These are phyloP conservation scores for Mythimna vitellina DNA, from an alignment of 2,888 invertebrate genomes.

Conservation along the genomic window DNA sequence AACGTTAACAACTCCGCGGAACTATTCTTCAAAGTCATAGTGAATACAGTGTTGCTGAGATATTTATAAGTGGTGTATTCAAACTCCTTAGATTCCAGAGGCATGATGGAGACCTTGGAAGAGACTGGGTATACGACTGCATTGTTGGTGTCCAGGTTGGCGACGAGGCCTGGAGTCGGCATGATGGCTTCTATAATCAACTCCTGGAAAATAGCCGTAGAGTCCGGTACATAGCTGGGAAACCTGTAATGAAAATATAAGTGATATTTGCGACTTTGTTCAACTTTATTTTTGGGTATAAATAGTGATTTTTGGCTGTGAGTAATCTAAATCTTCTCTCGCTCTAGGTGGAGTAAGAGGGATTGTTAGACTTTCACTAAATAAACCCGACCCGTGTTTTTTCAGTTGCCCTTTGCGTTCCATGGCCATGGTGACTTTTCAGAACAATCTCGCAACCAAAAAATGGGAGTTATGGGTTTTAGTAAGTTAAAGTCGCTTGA, in stretches of 20 bases:
- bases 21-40: constrained; percentile 68
- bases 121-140: constrained; percentile 87
- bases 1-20: constrained; percentile 85
- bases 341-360: no score
- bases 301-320: no score
- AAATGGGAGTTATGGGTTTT: no score
- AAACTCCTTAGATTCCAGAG: constrained; percentile 81
- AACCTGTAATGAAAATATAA: constrained; percentile 79
- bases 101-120: constrained; percentile 85
- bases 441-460: no score
- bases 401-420: no score
- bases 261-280: no score
- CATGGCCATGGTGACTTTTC: no score
- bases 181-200: constrained; percentile 84
- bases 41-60: constrained; percentile 65
- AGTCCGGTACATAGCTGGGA: constrained; percentile 76
- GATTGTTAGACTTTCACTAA: no score
- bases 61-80: constrained; percentile 65
- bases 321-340: no score
- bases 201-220: constrained; percentile 85
- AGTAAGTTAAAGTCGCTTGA: no score
- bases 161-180: constrained; percentile 74
- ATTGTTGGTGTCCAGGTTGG: constrained; percentile 72
- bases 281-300: no score
- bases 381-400: no score